Base-by-base conservation (phyloP, 2,888 invertebrate genomes). In the Flabesymbios commensalis region DNA sequence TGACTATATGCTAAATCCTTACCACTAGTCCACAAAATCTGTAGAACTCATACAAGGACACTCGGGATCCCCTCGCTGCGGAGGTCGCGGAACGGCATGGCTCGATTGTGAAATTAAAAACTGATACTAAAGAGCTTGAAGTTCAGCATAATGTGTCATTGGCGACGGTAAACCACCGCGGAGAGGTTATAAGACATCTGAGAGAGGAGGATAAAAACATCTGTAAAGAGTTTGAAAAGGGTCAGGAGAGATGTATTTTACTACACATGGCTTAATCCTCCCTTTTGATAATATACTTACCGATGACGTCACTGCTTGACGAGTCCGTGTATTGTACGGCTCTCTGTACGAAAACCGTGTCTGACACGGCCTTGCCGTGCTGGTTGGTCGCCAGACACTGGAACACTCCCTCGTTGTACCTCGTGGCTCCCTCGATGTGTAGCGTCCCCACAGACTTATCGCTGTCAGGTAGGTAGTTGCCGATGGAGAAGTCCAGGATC, bases 71-170 rank as follows among this genome's bases (percentile, higher is more conserved):
- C 29, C 72, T 81, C 28, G 74, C 78, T n/a, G 65, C 75, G 42
- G 80, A 81, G 75, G 80, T 79, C 42, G 74, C 75, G 22, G 79
- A 78, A 49, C 68, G 76, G n/a, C 78, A 77, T 58, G 80, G 79
- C 55, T 64, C 72, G 3, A 69, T 78, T 41, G 68, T 75, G 39
- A 75, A 74, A 47, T 64, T 79, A 48, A 72, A 78, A 28, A 72
- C 69, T 36, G 77, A 79, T 28, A 71, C 72, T 24, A 72, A 74
- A 33, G 76, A 78, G 17, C 58, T 76, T 39, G 79, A 79, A 57
- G 78, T 77, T 53, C 78, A 78, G 57, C 64, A 77, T 41, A 61
- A 72, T 19, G 80, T 79, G 33, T 75, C 78, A 7, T 57, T 79
- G 42, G 71, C 71, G 22, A 72, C 75, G 31, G 71, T 75, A 7